Conservation (phyloP, 1,140 invertebrate genomes). For the Drosophila melanogaster region Release_6_plus_ISO1_MT NC_004354.4:10544001-10544500, state of each 20-base stretch:
- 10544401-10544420: constrained; percentile 50
- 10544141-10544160: background rate
- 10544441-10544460: constrained; percentile 30
- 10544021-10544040: constrained; percentile 7
- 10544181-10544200: background rate
- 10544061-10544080: constrained; percentile 19
- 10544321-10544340: constrained; percentile 69
- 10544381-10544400: constrained; percentile 61
- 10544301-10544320: constrained; percentile 44
- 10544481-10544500: constrained; percentile 49
- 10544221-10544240: background rate
- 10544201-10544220: background rate
- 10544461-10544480: constrained; percentile 1
- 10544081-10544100: constrained; percentile 5
- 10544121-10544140: background rate
- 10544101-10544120: background rate
- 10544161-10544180: background rate
- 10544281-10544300: constrained; percentile 25
- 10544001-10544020: constrained; percentile 38
- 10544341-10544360: constrained; percentile 16
- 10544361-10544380: constrained; percentile 29
- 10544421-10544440: constrained; percentile 43
- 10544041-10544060: background rate
- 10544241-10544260: background rate
- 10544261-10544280: constrained; percentile 2